Percentiles rank a stretch among this genome's conserved stretches.
These are phyloP conservation scores for Rhagoletis zephyria DNA, from an alignment of 1,140 invertebrate genomes.

Conservation along the genomic window DNA sequence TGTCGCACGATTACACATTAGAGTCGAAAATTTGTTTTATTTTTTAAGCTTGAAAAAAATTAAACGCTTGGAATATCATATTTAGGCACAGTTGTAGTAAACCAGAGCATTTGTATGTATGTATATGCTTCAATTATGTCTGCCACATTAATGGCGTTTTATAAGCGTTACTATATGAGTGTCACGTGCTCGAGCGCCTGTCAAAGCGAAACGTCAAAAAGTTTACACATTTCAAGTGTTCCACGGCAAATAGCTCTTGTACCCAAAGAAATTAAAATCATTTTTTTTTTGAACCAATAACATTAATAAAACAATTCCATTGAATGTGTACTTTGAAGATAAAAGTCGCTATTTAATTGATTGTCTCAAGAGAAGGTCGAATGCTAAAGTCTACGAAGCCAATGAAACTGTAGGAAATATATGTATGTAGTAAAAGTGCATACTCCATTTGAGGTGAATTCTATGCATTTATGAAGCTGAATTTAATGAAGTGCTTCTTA, in stretches of 20 bases:
- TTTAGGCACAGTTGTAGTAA: no score
- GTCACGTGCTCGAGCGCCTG: constrained; percentile 17
- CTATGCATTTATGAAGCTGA: no score
- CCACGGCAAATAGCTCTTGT: constrained; percentile 5
- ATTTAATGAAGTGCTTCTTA: no score
- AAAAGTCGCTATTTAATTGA: constrained; percentile 23
- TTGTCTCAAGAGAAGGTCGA: constrained; percentile 7
- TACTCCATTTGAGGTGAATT: no score
- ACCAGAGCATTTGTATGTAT: neutral
- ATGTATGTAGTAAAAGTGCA: no score
- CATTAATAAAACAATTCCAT: neutral
- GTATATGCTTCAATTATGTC: neutral
- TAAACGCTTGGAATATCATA: no score
- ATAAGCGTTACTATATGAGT: neutral
- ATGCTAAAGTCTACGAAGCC: neutral
- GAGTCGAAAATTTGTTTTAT: no score
- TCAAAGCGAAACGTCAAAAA: constrained; percentile 32
- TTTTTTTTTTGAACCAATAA: neutral
- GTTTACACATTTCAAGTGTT: neutral
- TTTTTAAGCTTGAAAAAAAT: no score
- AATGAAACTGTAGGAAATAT: neutral
- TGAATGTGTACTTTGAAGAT: constrained; percentile 38
- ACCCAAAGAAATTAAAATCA: neutral
- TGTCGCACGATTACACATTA: no score
- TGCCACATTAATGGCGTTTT: neutral